Conservation (phyloP, 2,888 invertebrate genomes). For the Ectemnius cavifrons region DNA sequence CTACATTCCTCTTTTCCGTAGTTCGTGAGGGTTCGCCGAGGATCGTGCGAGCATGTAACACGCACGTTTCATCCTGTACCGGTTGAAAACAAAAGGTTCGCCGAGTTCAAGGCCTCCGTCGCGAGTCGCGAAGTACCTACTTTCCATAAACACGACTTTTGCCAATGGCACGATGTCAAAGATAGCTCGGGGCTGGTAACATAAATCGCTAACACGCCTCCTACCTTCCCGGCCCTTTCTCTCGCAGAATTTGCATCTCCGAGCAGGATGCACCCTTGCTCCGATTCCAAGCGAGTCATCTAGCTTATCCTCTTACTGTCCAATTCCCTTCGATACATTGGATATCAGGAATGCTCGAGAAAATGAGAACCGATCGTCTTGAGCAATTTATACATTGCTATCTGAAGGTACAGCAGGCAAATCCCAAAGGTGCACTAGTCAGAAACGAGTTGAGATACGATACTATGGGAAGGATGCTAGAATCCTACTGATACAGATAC, state of each 20-base stretch:
- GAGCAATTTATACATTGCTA: no score
- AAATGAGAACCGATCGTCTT: no score
- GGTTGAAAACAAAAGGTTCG: constrained; percentile 35
- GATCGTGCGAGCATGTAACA: constrained; percentile 25
- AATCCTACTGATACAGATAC: constrained; percentile 2
- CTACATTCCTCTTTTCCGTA: constrained; percentile 17
- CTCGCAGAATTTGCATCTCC: no score
- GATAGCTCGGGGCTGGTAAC: constrained; percentile 20
- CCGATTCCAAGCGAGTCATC: no score
- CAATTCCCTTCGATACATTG: no score
- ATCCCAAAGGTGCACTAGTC: constrained; percentile 17
- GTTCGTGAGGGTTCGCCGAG: constrained; percentile 4
- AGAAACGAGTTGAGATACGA: constrained; percentile 13
- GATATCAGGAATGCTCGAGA: no score
- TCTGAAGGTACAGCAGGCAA: constrained; percentile 6
- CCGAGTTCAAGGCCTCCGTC: constrained; percentile 37
- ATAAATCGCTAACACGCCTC: constrained; percentile 23
- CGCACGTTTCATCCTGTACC: constrained; percentile 16
- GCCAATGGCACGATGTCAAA: constrained; percentile 37
- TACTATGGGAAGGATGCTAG: neutral
- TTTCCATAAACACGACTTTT: constrained; percentile 50
- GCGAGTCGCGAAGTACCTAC: constrained; percentile 34
- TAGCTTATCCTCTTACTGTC: no score
- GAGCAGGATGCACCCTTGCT: no score
- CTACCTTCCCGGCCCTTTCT: neutral